These are phyloP conservation scores for Drymodes brunneopygia DNA, from an alignment of 2,113 vertebrate genomes.

Conservation along the genomic window DNA sequence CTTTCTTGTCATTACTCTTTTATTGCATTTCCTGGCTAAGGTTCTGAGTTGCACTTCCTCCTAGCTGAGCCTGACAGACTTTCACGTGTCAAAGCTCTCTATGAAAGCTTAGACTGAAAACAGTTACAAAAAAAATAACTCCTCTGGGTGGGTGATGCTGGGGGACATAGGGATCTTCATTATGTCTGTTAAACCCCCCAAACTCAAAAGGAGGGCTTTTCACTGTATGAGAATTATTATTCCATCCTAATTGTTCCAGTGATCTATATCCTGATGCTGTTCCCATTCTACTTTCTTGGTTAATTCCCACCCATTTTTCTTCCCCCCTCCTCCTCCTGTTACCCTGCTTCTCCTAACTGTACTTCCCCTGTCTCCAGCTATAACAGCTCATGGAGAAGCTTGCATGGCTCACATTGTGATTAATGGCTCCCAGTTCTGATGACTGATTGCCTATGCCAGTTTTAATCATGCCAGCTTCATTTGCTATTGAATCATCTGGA, in stretches of 20 bases:
- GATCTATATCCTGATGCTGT: background rate
- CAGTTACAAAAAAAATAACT: background rate
- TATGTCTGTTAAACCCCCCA: background rate
- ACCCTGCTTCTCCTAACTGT: background rate
- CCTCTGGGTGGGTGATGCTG: background rate
- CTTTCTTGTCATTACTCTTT: background rate
- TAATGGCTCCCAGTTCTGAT: conserved; percentile 35
- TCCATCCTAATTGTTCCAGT: background rate
- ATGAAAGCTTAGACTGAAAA: background rate
- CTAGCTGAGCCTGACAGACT: background rate
- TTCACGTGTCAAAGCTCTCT: background rate
- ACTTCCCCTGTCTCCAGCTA: background rate
- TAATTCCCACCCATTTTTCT: background rate
- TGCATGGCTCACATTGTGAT: background rate
- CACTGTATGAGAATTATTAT: background rate
- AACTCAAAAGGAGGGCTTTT: background rate
- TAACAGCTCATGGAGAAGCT: background rate
- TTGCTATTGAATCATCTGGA: conserved; percentile 45
- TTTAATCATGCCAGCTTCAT: conserved; percentile 49
- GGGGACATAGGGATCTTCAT: background rate
- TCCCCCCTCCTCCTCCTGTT: background rate
- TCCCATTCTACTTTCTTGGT: background rate
- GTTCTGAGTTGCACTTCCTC: background rate
- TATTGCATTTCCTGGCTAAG: background rate
- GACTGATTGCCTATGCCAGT: conserved; percentile 44